phyloP scores from a whole-genome alignment of 2,888 invertebrate species.

The Drosophila leonis region DNA sequence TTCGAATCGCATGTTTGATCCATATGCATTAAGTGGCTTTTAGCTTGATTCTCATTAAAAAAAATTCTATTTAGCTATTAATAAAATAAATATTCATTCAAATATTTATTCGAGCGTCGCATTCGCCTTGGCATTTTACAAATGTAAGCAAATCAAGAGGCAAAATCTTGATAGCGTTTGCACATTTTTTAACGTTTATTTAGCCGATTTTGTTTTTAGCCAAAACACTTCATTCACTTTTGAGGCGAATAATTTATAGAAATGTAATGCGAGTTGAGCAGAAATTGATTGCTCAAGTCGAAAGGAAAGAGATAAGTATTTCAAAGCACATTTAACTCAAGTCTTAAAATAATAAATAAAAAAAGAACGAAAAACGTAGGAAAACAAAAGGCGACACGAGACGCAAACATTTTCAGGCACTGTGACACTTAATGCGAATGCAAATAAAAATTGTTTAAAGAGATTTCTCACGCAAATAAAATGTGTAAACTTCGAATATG shows the following conservation, averaged over 20 bases:
- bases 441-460: slow-evolving; percentile 34
- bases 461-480: slow-evolving; percentile 23
- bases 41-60: background rate
- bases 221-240: slow-evolving; percentile 47
- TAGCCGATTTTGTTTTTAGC: slow-evolving; percentile 22
- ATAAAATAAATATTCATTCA: slow-evolving; percentile 36
- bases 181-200: slow-evolving; percentile 31
- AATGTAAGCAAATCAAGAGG: slow-evolving; percentile 48
- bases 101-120: slow-evolving; percentile 53
- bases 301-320: slow-evolving; percentile 38
- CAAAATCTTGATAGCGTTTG: slow-evolving; percentile 39
- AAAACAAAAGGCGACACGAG: slow-evolving; percentile 23
- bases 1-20: background rate
- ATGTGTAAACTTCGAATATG: slow-evolving; percentile 11
- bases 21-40: background rate
- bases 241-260: slow-evolving; percentile 10
- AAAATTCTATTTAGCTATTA: slow-evolving; percentile 14
- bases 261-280: slow-evolving; percentile 30
- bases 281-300: slow-evolving; percentile 51
- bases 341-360: too few species aligned
- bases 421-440: slow-evolving; percentile 46
- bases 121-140: slow-evolving; percentile 42
- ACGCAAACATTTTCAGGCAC: slow-evolving; percentile 35
- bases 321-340: slow-evolving; percentile 30
- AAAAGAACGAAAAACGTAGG: slow-evolving; percentile 2